Conservation (phyloP, 2,113 vertebrate species). For the Tetraodon nigroviridis region DNA sequence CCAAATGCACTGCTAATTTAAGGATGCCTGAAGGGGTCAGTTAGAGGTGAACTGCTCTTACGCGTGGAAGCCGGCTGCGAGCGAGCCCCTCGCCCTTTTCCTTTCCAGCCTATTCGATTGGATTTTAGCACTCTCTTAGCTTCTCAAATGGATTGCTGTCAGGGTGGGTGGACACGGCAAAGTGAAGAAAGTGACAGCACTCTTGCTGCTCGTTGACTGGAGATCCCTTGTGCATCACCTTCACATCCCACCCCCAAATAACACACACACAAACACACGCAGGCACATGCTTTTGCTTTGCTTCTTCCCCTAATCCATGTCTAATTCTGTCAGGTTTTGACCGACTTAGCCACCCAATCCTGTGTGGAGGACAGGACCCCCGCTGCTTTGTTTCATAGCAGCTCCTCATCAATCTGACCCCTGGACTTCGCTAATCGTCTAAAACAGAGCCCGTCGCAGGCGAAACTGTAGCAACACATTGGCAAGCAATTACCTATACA, state of each 20-base stretch:
- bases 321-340: slow-evolving; percentile 17
- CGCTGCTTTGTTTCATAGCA: slow-evolving; percentile 18
- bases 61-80: slow-evolving; percentile 42
- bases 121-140: slow-evolving; percentile 66
- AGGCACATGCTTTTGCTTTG: slow-evolving; percentile 3
- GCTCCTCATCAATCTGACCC: slow-evolving; percentile 19
- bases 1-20: slow-evolving; percentile 44
- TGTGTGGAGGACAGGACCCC: neutral
- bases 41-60: slow-evolving; percentile 63
- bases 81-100: slow-evolving; percentile 26
- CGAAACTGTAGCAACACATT: slow-evolving; percentile 50
- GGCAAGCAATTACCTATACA: slow-evolving; percentile 52
- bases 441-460: slow-evolving; percentile 54
- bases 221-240: slow-evolving; percentile 38
- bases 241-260: neutral
- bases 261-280: neutral
- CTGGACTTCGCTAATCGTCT: slow-evolving; percentile 42
- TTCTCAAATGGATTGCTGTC: slow-evolving; percentile 65
- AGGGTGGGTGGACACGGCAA: slow-evolving; percentile 21
- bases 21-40: slow-evolving; percentile 50
- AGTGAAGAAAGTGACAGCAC: slow-evolving; percentile 32
- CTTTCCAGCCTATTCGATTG: slow-evolving; percentile 59
- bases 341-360: too few relatives aligned
- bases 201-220: slow-evolving; percentile 28
- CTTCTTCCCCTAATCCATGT: slow-evolving; percentile 34